Conservation (phyloP, 2,888 invertebrate species). For the Notocelia uddmanniana region DNA sequence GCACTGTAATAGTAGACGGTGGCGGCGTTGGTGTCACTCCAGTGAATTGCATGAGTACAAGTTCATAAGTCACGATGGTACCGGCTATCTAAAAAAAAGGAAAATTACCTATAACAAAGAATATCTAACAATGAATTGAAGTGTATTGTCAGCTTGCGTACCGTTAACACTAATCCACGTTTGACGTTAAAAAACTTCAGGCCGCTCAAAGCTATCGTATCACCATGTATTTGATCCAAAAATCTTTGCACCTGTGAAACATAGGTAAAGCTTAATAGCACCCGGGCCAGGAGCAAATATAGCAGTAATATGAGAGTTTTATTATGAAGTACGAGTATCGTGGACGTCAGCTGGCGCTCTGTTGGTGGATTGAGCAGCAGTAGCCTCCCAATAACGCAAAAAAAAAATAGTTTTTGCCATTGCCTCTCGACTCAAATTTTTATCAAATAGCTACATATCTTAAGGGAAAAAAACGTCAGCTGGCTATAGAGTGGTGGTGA, state of each 20-base stretch:
- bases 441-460: too few relatives aligned
- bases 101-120: neutral
- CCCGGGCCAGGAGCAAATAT: too few relatives aligned
- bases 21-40: constrained; percentile 56
- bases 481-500: too few relatives aligned
- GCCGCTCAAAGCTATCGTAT: constrained; percentile 83
- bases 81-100: constrained; percentile 69
- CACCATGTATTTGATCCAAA: constrained; percentile 86
- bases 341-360: too few relatives aligned
- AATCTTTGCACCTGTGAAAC: constrained; percentile 84
- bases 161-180: constrained; percentile 84
- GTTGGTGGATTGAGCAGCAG: too few relatives aligned
- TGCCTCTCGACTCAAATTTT: too few relatives aligned
- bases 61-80: constrained; percentile 78
- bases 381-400: too few relatives aligned
- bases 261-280: too few relatives aligned
- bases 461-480: too few relatives aligned
- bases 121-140: neutral
- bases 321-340: too few relatives aligned
- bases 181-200: constrained; percentile 85
- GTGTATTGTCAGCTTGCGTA: constrained; percentile 59
- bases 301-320: too few relatives aligned
- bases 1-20: constrained; percentile 36
- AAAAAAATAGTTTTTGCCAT: too few relatives aligned
- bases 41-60: constrained; percentile 80